These are phyloP conservation scores for Enhydra lutris DNA, from an alignment of 2,113 vertebrate species.

Conservation along the genomic window DNA sequence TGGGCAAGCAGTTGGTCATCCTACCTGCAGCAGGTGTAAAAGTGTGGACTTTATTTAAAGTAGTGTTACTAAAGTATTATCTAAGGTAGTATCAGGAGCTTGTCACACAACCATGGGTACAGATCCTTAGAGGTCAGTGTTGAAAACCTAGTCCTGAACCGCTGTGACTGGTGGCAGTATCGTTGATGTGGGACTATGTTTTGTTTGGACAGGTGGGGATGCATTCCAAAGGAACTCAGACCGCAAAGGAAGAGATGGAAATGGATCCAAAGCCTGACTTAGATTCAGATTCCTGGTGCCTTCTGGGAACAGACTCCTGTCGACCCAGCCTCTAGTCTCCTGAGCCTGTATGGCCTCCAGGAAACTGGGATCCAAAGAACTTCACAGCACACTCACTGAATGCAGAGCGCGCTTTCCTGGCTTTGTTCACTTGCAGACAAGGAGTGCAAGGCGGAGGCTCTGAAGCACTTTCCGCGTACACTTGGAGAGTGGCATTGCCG, in stretches of 20 bases:
- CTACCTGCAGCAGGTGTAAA: not conserved
- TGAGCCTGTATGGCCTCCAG: slow-evolving; percentile 70
- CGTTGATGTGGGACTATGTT: slow-evolving; percentile 64
- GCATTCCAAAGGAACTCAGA: slow-evolving; percentile 85
- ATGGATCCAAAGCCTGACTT: slow-evolving; percentile 84
- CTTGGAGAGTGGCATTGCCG: slow-evolving; percentile 71
- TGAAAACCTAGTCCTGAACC: not conserved
- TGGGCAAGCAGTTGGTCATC: not conserved
- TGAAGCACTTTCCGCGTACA: slow-evolving; percentile 77
- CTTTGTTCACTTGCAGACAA: slow-evolving; percentile 83
- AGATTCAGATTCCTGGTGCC: slow-evolving; percentile 89
- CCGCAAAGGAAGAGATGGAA: slow-evolving; percentile 85
- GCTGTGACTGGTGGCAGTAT: not conserved
- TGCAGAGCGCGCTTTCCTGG: slow-evolving; percentile 85
- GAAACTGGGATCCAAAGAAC: slow-evolving; percentile 81
- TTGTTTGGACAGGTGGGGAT: slow-evolving; percentile 79
- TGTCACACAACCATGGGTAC: not conserved
- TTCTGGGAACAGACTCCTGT: slow-evolving; percentile 87
- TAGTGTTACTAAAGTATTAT: not conserved
- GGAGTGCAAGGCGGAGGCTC: slow-evolving; percentile 78
- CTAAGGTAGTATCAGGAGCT: not conserved
- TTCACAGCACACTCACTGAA: slow-evolving; percentile 85
- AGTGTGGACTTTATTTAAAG: not conserved
- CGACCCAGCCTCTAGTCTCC: slow-evolving; percentile 86
- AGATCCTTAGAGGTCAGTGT: not conserved